These are phyloP conservation scores for Agrilus mali DNA, from an alignment of 2,888 invertebrate species.

Conservation along the genomic window DNA sequence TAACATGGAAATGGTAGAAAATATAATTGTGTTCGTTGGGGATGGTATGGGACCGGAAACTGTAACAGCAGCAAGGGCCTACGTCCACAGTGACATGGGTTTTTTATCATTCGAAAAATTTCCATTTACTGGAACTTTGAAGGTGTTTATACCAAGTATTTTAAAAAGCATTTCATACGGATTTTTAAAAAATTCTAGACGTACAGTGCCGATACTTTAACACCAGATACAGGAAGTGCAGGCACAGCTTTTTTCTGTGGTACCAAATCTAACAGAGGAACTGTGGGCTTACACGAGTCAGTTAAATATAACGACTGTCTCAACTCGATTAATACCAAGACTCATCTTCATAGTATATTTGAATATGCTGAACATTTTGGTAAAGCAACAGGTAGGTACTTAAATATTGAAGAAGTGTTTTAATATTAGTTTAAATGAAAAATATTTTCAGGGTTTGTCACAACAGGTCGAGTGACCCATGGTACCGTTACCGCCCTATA, in stretches of 20 bases:
- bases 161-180: no score
- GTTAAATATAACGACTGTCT: conserved; percentile 54
- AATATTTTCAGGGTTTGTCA: conserved; percentile 77
- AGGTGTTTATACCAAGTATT: no score
- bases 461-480: conserved; percentile 80
- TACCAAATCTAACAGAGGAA: conserved; percentile 69
- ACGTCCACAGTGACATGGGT: no score
- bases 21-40: no score
- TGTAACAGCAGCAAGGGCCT: no score
- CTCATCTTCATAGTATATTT: conserved; percentile 52
- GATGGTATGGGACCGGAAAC: no score
- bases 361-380: conserved; percentile 61
- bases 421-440: no score
- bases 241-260: conserved; percentile 80
- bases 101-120: no score
- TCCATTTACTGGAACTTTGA: no score
- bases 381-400: conserved; percentile 62
- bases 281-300: conserved; percentile 60
- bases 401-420: no score
- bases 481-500: conserved; percentile 76
- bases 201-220: conserved; percentile 74
- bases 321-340: conserved; percentile 42
- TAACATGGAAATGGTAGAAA: no score
- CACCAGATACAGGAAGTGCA: conserved; percentile 65
- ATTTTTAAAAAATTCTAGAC: conserved; percentile 43